phyloP scores from a whole-genome alignment of 1,140 invertebrate genomes.

The Cydia strobilella region DNA sequence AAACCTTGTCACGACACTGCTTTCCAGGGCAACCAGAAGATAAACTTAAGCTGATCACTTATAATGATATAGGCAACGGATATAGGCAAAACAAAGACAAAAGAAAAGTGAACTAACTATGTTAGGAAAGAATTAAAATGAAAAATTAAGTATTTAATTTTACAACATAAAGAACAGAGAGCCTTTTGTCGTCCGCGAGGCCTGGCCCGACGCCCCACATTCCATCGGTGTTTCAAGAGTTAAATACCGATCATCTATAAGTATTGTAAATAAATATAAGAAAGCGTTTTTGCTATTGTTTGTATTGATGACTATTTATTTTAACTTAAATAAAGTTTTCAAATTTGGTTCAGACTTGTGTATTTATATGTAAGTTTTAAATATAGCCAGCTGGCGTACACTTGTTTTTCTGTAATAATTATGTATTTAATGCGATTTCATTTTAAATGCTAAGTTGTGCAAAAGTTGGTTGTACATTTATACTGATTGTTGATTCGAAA shows the following conservation, averaged over 20 bases:
- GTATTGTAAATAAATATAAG: constrained; percentile 43
- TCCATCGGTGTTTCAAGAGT: constrained; percentile 11
- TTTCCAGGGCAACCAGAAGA: no score
- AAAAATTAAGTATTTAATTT: no score
- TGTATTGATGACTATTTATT: constrained; percentile 40
- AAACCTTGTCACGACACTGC: no score
- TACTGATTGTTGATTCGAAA: neutral
- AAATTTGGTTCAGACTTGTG: constrained; percentile 37
- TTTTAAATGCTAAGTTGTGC: neutral
- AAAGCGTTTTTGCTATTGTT: constrained; percentile 44
- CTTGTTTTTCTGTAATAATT: neutral
- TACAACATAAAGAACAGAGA: neutral
- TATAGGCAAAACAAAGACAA: no score
- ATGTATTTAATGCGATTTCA: neutral
- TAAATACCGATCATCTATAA: constrained; percentile 11
- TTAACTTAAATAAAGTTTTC: constrained; percentile 42
- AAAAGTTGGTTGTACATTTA: neutral
- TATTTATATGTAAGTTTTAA: constrained; percentile 41
- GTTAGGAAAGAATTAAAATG: no score
- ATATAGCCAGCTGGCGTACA: constrained; percentile 26
- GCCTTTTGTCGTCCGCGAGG: neutral
- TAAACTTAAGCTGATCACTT: no score
- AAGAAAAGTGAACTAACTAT: no score
- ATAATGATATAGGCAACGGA: no score
- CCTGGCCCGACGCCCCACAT: neutral